These are phyloP conservation scores for Perithous albicinctus DNA, from an alignment of 2,888 invertebrate genomes.

Conservation along the genomic window DNA sequence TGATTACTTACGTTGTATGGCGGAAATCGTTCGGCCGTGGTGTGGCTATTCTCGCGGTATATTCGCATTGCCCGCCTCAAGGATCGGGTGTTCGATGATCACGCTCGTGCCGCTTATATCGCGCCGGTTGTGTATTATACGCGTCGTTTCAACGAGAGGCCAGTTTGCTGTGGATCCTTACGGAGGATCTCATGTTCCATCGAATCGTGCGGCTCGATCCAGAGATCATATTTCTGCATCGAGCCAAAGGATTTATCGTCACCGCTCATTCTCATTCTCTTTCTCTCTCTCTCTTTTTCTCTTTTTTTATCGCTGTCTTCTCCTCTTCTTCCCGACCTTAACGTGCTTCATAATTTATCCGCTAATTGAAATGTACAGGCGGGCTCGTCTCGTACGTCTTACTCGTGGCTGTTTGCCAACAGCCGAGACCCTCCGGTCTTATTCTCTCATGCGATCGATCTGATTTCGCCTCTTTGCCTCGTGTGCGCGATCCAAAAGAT, in stretches of 20 bases:
- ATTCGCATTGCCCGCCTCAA: slow-evolving; percentile 13
- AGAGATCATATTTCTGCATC: not conserved
- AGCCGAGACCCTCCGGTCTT: not conserved
- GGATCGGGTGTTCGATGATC: slow-evolving; percentile 50
- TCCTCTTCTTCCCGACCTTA: not conserved
- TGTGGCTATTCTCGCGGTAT: not conserved
- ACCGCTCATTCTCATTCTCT: not conserved
- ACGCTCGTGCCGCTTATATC: slow-evolving; percentile 46
- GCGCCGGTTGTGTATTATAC: slow-evolving; percentile 36
- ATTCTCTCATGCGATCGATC: slow-evolving; percentile 20
- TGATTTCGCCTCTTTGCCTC: slow-evolving; percentile 47
- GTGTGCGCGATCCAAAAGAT: slow-evolving; percentile 43
- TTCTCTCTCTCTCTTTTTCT: not conserved
- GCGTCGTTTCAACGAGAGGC: not conserved
- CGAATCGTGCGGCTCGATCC: slow-evolving; percentile 24
- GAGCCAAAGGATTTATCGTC: slow-evolving; percentile 15
- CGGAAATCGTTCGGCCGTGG: slow-evolving; percentile 48
- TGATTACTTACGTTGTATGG: slow-evolving; percentile 63
- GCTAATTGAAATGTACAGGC: slow-evolving; percentile 72
- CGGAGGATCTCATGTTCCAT: slow-evolving; percentile 36
- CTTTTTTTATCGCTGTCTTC: not conserved
- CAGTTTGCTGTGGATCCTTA: not conserved
- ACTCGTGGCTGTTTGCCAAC: slow-evolving; percentile 62
- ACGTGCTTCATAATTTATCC: slow-evolving; percentile 61
- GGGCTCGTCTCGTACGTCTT: slow-evolving; percentile 44